A percentile compares a stretch with the other conserved stretches of the same genome.
These are phyloP conservation scores for Tanypteryx hageni DNA, from an alignment of 2,888 invertebrate species.

Conservation along the genomic window DNA sequence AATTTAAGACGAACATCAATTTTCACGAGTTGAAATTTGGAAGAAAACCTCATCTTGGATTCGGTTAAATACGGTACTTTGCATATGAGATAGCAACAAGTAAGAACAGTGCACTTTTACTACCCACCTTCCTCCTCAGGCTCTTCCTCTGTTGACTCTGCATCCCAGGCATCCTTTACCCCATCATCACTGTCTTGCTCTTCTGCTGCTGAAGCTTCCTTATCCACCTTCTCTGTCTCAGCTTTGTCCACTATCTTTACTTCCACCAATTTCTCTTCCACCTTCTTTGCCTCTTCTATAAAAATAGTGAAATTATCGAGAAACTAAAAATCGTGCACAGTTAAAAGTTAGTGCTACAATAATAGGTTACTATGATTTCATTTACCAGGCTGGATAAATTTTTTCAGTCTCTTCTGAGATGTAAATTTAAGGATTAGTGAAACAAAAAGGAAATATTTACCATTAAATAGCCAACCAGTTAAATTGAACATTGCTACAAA, in stretches of 20 bases:
- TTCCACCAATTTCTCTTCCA: slow-evolving; percentile 70
- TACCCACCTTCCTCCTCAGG: slow-evolving; percentile 71
- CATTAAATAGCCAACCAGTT: too few species aligned
- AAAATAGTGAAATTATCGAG: background rate
- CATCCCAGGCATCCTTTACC: slow-evolving; percentile 92
- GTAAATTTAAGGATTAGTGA: too few species aligned
- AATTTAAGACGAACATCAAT: too few species aligned
- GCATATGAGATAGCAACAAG: too few species aligned
- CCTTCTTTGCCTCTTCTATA: slow-evolving; percentile 68
- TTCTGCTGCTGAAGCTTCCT: slow-evolving; percentile 68
- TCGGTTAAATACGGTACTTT: too few species aligned
- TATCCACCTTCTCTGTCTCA: slow-evolving; percentile 70
- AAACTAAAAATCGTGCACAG: background rate
- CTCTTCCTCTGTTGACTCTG: slow-evolving; percentile 82
- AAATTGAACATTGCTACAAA: too few species aligned
- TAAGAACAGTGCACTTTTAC: too few species aligned
- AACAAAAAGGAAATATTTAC: too few species aligned
- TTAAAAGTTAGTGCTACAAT: background rate
- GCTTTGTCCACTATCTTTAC: slow-evolving; percentile 67
- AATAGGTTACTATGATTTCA: background rate
- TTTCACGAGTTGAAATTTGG: too few species aligned
- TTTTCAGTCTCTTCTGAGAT: too few species aligned
- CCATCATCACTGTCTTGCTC: slow-evolving; percentile 72
- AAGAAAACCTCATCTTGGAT: too few species aligned
- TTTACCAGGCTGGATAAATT: too few species aligned